phyloP scores from a whole-genome alignment of 2,113 vertebrate genomes.

The Cottus gobio region DNA sequence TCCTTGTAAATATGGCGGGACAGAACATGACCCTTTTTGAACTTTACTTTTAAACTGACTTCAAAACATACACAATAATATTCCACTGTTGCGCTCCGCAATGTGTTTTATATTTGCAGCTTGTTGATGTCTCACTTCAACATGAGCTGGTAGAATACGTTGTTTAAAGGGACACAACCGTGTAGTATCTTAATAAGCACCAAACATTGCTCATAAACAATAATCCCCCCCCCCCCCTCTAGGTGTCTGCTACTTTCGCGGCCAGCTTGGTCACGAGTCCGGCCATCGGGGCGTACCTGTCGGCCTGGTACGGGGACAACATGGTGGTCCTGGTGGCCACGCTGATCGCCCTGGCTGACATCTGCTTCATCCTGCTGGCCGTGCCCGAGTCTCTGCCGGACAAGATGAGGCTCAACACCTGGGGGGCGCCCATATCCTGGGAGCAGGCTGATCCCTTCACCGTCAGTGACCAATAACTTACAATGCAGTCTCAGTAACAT shows the following conservation, averaged over 20 bases:
- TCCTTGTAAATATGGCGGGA: too few species aligned
- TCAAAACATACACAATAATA: too few species aligned
- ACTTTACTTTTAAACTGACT: too few species aligned
- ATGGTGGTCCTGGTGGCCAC: conserved; percentile 92
- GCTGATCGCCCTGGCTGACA: conserved; percentile 89
- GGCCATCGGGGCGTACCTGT: conserved; percentile 94
- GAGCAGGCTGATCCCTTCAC: conserved; percentile 94
- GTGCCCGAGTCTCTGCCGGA: conserved; percentile 94
- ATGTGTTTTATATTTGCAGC: too few species aligned
- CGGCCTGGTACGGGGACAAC: conserved; percentile 90
- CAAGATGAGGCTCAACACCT: conserved; percentile 92
- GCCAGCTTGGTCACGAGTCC: conserved; percentile 95
- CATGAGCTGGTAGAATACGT: too few species aligned
- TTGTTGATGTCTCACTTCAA: too few species aligned
- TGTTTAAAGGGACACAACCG: too few species aligned
- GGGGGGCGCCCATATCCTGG: conserved; percentile 93
- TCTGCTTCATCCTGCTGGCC: conserved; percentile 93
- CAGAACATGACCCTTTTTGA: too few species aligned
- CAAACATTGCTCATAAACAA: too few species aligned
- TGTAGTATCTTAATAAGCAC: too few species aligned
- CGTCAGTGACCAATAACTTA: conserved; percentile 79
- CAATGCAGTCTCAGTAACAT: background rate
- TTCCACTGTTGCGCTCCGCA: too few species aligned
- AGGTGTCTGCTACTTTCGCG: conserved; percentile 97
- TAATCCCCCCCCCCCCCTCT: background rate